These are phyloP conservation scores for Metallyticus violacea DNA, from an alignment of 2,888 invertebrate genomes.

Conservation along the genomic window DNA sequence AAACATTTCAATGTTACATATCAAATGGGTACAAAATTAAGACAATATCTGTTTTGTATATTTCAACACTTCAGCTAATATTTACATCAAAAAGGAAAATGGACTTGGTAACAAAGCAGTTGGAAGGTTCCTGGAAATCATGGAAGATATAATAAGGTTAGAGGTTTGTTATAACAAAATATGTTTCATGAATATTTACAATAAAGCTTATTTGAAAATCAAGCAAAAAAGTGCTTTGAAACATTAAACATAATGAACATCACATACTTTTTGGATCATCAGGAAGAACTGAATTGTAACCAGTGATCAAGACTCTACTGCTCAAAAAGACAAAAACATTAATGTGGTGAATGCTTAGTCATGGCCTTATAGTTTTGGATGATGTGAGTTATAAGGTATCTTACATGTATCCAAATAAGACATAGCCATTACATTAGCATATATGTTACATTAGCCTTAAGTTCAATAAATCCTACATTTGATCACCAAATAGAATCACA, in stretches of 20 bases:
- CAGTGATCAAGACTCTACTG: constrained; percentile 8
- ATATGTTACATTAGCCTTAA: neutral
- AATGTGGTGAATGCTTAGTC: constrained; percentile 7
- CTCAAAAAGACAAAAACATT: neutral
- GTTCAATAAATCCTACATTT: neutral
- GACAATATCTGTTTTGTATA: neutral
- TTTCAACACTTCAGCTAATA: neutral
- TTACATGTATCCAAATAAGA: neutral
- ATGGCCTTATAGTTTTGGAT: constrained; percentile 3
- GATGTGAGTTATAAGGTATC: neutral
- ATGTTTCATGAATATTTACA: neutral
- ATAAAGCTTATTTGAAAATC: neutral
- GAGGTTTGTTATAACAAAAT: neutral
- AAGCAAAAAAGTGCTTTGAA: neutral
- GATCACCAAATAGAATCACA: neutral
- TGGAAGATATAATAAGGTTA: neutral
- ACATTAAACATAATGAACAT: neutral
- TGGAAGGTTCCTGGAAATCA: neutral
- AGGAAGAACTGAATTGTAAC: neutral
- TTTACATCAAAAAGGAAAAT: neutral
- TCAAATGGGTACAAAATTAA: neutral
- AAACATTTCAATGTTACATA: neutral
- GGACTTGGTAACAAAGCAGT: neutral
- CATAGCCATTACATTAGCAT: neutral
- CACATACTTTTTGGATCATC: neutral